Conservation (phyloP, 2,113 vertebrate genomes). For the Dryoscopus gambensis region DNA sequence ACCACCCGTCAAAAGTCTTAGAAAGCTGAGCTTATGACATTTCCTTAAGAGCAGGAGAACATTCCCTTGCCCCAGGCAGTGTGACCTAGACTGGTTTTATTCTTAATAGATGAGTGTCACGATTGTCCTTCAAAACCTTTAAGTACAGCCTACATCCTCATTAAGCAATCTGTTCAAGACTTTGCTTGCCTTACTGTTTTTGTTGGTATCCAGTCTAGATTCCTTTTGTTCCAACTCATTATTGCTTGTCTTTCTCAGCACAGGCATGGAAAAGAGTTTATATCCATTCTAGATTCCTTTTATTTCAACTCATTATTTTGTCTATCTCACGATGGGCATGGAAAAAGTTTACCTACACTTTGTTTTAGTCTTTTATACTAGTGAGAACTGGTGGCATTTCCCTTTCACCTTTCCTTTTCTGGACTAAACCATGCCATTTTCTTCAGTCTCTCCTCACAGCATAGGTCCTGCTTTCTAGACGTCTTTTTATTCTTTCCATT, state of each 20-base stretch:
- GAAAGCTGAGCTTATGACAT: not conserved
- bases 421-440: not conserved
- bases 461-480: not conserved
- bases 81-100: not conserved
- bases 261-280: not conserved
- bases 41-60: not conserved
- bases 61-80: not conserved
- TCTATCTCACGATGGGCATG: not conserved
- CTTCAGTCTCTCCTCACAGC: not conserved
- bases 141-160: not conserved
- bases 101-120: not conserved
- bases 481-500: not conserved
- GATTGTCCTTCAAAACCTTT: not conserved
- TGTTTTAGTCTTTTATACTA: not conserved
- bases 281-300: not conserved
- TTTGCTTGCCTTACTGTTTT: not conserved
- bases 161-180: not conserved
- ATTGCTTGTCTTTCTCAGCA: not conserved
- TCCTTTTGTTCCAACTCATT: not conserved
- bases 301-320: not conserved
- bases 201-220: not conserved
- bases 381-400: not conserved
- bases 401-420: not conserved
- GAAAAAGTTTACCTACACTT: not conserved
- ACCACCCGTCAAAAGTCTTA: not conserved